phyloP scores from a whole-genome alignment of 2,888 invertebrate species.

The Ptilodon capucinus region DNA sequence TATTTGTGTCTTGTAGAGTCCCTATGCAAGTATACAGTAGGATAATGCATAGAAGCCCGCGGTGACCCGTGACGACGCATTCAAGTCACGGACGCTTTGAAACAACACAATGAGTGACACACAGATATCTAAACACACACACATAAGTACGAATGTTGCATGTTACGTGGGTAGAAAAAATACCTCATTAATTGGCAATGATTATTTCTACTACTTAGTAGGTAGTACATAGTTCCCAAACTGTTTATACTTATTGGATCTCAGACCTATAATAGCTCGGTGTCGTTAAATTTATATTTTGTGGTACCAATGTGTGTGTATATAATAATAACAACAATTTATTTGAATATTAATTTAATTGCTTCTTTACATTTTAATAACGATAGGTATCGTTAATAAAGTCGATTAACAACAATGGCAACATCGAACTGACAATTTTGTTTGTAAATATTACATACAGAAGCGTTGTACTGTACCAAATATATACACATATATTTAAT shows the following conservation, averaged over 20 bases:
- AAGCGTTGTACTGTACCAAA: constrained; percentile 34
- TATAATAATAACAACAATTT: constrained; percentile 1
- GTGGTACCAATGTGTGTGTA: not conserved
- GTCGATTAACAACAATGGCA: constrained; percentile 20
- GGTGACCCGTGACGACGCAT: constrained; percentile 60
- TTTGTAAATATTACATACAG: constrained; percentile 60
- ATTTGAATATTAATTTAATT: constrained; percentile 23
- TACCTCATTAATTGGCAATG: no score
- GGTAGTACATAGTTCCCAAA: no score
- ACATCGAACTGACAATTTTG: constrained; percentile 24
- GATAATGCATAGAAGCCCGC: constrained; percentile 38
- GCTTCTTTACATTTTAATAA: constrained; percentile 23
- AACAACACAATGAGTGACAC: constrained; percentile 22
- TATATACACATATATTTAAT: constrained; percentile 15
- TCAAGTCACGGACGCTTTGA: constrained; percentile 50
- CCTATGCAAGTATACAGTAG: no score
- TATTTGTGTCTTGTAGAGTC: no score
- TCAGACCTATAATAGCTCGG: no score
- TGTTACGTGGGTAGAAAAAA: no score
- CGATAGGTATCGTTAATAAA: constrained; percentile 10
- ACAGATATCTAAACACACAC: constrained; percentile 16
- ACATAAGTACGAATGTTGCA: not conserved
- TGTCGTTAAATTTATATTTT: no score
- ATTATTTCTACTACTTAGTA: no score
- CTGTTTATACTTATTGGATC: no score